Evolutionary conservation across 1,140 invertebrate genomes (phyloP).

Genomic region (Aleiodes sp.): DNA sequence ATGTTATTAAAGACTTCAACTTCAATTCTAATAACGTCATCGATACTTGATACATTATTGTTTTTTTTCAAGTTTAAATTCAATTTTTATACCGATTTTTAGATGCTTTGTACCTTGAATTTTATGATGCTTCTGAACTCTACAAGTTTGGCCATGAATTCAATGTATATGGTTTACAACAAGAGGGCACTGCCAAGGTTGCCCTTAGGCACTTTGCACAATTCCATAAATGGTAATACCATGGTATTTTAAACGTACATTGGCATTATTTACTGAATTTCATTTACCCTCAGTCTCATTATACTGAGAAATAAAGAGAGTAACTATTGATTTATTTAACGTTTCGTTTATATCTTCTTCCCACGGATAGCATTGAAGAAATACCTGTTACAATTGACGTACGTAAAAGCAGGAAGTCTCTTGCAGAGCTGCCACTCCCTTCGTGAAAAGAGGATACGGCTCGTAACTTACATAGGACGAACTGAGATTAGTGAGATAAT

Average conservation of each 20-base stretch:
- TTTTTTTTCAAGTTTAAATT: too few species aligned
- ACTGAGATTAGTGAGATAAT: not conserved
- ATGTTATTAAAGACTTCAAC: too few species aligned
- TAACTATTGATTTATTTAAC: not conserved
- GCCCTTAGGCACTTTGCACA: not conserved
- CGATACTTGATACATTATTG: too few species aligned
- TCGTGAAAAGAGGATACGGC: not conserved
- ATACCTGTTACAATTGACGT: not conserved
- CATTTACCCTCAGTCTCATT: not conserved
- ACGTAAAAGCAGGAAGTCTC: not conserved
- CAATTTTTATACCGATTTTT: not conserved
- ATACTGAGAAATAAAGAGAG: not conserved
- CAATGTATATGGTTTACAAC: not conserved
- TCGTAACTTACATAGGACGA: too few species aligned
- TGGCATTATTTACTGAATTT: not conserved
- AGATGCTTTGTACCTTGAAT: not conserved
- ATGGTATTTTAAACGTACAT: not conserved
- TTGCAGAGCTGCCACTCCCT: not conserved
- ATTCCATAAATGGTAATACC: not conserved
- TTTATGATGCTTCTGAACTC: not conserved
- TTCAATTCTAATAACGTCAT: too few species aligned
- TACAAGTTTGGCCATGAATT: not conserved
- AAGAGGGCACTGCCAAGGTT: constrained; percentile 1
- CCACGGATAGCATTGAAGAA: not conserved
- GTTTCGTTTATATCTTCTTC: not conserved